phyloP scores from a whole-genome alignment of 2,113 vertebrate species.

The Silurus glanis region DNA sequence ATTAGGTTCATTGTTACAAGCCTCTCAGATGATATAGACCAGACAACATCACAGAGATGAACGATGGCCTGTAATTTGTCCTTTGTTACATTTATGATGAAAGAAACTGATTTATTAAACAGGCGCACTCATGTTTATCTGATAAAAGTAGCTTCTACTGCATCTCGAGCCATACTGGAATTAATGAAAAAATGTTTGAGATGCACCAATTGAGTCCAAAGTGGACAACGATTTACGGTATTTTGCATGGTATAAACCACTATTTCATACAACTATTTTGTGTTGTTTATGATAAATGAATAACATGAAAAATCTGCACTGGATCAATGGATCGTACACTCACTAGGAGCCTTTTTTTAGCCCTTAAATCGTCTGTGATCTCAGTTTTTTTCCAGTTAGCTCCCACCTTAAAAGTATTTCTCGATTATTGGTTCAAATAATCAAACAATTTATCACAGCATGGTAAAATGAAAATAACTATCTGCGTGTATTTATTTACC shows the following conservation, averaged over 20 bases:
- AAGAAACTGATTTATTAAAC: constrained; percentile 32
- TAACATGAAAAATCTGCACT: too few relatives aligned
- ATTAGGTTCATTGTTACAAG: constrained; percentile 47
- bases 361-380: background rate
- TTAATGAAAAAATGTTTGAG: background rate
- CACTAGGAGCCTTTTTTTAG: background rate
- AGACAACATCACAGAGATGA: constrained; percentile 30
- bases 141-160: constrained; percentile 9
- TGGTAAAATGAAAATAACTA: background rate
- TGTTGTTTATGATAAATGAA: background rate
- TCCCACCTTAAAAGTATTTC: background rate
- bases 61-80: constrained; percentile 11
- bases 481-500: too few relatives aligned
- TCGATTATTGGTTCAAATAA: background rate
- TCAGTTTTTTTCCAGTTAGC: background rate
- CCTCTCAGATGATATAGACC: constrained; percentile 22
- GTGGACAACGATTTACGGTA: background rate
- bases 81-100: constrained; percentile 10
- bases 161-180: background rate
- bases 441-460: background rate
- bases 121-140: constrained; percentile 14
- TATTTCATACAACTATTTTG: background rate
- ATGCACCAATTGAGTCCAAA: background rate
- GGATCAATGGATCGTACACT: background rate
- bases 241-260: background rate